Evolutionary conservation across 2,888 invertebrate genomes (phyloP).

Genomic region (Eupelmus urozonus): DNA sequence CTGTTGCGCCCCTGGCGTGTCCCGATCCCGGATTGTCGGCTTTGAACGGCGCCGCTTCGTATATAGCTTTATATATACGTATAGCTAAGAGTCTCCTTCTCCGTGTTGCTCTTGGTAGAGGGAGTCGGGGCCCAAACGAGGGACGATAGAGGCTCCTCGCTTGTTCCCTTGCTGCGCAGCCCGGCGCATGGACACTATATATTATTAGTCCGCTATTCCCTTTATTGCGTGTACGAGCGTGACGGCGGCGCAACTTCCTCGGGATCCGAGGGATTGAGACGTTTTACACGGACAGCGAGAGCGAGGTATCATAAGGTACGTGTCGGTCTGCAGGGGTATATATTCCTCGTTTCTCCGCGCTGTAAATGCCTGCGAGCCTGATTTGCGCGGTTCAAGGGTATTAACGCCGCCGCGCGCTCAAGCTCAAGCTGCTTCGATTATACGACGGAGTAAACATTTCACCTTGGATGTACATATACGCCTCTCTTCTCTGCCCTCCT

Average conservation of each 20-base stretch:
- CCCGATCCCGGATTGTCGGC: slow-evolving; percentile 74
- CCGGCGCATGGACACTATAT: slow-evolving; percentile 75
- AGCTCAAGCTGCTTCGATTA: slow-evolving; percentile 37
- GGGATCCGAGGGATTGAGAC: slow-evolving; percentile 62
- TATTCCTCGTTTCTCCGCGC: slow-evolving; percentile 20
- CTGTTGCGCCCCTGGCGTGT: slow-evolving; percentile 77
- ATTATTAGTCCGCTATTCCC: slow-evolving; percentile 69
- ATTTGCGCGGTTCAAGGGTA: slow-evolving; percentile 58
- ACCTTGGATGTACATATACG: slow-evolving; percentile 44
- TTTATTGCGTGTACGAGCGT: slow-evolving; percentile 62
- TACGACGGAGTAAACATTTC: slow-evolving; percentile 58
- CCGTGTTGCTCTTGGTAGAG: slow-evolving; percentile 1
- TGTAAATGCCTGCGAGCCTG: slow-evolving; percentile 57
- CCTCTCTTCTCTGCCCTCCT: background rate
- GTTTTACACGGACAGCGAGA: slow-evolving; percentile 53
- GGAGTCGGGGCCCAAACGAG: slow-evolving; percentile 71
- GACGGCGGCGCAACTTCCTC: slow-evolving; percentile 53
- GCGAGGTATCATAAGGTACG: too few relatives aligned
- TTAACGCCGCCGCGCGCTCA: slow-evolving; percentile 41
- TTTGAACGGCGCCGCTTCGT: slow-evolving; percentile 71
- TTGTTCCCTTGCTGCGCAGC: slow-evolving; percentile 61
- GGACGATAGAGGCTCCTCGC: slow-evolving; percentile 69
- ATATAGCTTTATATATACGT: too few relatives aligned
- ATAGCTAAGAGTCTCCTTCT: background rate
- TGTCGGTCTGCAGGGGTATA: too few relatives aligned